Evolutionary conservation across 53 echinoderm and acorn worm genomes (phyloP), one percentile per base, ranked within the genome.

Genomic region (Arbacia lixula): DNA sequence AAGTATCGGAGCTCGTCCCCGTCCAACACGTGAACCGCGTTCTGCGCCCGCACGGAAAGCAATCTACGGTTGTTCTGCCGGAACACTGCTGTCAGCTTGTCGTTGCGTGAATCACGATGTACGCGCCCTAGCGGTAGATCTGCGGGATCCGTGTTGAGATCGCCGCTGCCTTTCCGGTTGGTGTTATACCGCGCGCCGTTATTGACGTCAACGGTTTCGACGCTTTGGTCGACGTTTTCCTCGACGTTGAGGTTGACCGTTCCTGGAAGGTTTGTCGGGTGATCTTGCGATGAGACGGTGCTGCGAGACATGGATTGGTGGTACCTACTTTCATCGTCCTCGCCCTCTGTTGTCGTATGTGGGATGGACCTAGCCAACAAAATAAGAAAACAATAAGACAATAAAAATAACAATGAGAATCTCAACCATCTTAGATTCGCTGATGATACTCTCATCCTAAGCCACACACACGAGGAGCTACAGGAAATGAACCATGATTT

Each of bases 21-120:
- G 53, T 92, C 89, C 10, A 92, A 77, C 4, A 92, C 57, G 46
- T 92, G 93, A 53, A 83, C 46, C 0, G 93, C 89, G 49, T 92
- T 92, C 3, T 43, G 42, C 4, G 36, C 40, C n/a, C 36, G 55
- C 24, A 83, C 32, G 0, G 89, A 87, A 4, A 92, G 78, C 36
- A 86, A 62, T 5, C 93, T 69, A 27, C 62, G 78, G 43, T 92
- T 92, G 25, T 62, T 52, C 53, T 46, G 40, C 42, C 43, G 71
- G 42, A 71, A 41, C 29, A 43, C 26, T 28, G 28, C 5, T 12
- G 11, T 20, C 9, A 16, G 16, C 29, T 40, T 40, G 16, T 3
- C 41, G 41, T 43, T 41, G 41, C 43, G 41, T 3, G 66, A 66
- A 38, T 66, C 66, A 4, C 66, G 36, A 38, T 66, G 66, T 36